phyloP scores from a whole-genome alignment of 2,888 invertebrate genomes.

The Microchrysa polita region DNA sequence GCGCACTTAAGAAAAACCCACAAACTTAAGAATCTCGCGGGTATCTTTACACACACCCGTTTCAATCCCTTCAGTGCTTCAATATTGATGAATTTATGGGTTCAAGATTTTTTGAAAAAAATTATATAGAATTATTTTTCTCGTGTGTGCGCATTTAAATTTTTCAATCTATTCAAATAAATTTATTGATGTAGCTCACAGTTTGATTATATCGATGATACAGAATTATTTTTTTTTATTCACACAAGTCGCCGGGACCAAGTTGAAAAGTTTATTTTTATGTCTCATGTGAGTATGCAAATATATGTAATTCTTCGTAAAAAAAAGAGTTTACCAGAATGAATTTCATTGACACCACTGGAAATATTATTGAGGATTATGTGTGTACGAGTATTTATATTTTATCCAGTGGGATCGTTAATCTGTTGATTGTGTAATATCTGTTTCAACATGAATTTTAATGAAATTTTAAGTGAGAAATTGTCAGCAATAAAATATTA shows the following conservation, averaged over 20 bases:
- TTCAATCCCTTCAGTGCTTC: background rate
- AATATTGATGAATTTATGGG: conserved; percentile 42
- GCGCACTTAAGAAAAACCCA: no score
- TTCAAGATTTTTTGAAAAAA: conserved; percentile 10
- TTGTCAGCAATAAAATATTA: no score
- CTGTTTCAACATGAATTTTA: conserved; percentile 23
- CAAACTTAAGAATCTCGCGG: background rate
- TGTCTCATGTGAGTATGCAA: conserved; percentile 6
- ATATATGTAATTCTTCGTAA: background rate
- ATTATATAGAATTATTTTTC: background rate
- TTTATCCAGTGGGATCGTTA: conserved; percentile 13
- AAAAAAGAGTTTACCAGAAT: background rate
- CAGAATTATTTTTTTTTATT: no score
- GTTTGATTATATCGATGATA: background rate
- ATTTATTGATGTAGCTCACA: background rate
- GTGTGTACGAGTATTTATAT: no score
- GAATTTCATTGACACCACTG: conserved; percentile 4
- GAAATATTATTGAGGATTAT: conserved; percentile 10
- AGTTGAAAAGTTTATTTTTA: conserved; percentile 13
- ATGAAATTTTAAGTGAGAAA: background rate
- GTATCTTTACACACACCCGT: no score
- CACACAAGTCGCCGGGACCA: background rate
- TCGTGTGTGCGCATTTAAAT: background rate
- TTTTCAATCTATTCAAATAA: conserved; percentile 1
- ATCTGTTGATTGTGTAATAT: conserved; percentile 31